Conservation (phyloP, 2,113 vertebrate species). For the Eurypyga helias region DNA sequence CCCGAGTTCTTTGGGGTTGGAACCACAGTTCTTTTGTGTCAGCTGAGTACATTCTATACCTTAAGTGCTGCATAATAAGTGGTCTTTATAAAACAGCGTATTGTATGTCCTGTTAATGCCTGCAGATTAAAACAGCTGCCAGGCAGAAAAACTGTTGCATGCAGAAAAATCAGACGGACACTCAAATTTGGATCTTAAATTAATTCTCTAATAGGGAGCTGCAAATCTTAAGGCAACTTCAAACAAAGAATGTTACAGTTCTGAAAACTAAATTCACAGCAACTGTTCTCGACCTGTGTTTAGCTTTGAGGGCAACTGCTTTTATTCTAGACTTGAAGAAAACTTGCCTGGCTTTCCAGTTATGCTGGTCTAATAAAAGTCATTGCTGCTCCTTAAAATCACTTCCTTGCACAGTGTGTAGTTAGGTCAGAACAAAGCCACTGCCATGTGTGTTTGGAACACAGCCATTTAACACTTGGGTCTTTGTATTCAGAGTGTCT, state of each 20-base stretch:
- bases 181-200: background rate
- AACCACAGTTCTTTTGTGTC: background rate
- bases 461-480: background rate
- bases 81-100: background rate
- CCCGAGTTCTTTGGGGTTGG: background rate
- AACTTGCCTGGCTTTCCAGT: background rate
- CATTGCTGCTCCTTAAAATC: background rate
- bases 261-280: background rate
- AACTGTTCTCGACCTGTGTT: background rate
- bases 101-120: background rate
- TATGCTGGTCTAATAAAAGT: background rate
- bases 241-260: background rate
- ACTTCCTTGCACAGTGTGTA: background rate
- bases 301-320: background rate
- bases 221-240: background rate
- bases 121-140: constrained; percentile 20
- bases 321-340: background rate
- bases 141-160: background rate
- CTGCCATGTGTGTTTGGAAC: background rate
- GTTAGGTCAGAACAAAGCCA: background rate
- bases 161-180: background rate
- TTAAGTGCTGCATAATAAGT: background rate
- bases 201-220: background rate
- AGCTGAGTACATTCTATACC: background rate
- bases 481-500: background rate